Base-by-base conservation (phyloP, 2,113 vertebrate species). In the Bufo bufo region DNA sequence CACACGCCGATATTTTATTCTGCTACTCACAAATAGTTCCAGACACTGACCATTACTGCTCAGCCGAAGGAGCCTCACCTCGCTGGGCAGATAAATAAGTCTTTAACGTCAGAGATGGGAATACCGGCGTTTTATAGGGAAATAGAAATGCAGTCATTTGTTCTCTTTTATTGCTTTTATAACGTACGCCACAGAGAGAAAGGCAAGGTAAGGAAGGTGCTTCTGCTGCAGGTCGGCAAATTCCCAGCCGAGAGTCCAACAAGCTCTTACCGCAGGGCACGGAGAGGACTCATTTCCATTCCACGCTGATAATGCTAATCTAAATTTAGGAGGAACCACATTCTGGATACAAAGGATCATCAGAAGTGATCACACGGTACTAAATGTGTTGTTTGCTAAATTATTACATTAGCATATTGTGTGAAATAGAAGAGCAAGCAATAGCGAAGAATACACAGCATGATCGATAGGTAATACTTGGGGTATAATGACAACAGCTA, bases 91-190 rank as follows among this genome's bases (percentile, higher is more conserved):
- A 83, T 65, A 83, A 66, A 50, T 50, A 69, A 66, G 45, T 50
- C 3, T 69, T 20, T 69, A 69, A 83, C 69, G 81, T 65, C 81
- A 66, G 49, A 83, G 65, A 83, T 52, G 81, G 81, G 81, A 83
- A 83, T 69, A 52, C 59, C 17, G 81, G 45, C 49, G 33, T 83
- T 83, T 69, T 83, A 65, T 52, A 69, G 59, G 78, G 54, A 80
- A 83, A 83, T 69, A 83, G 47, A 82, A 83, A 82, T 82, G 58
- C 20, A 66, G 81, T 52, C 49, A 66, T 83, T 83, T 69, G 61
- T 61, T 47, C 33, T 61, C 33, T 63, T 82, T 82, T 82, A 61
- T 61, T 82, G 63, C 63, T 61, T 66, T 52, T 83, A 69, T 52
- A 83, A 66, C 69, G 82, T 52, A 83, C n/a, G 33, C 50, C 82